Evolutionary conservation across 2,888 invertebrate genomes (phyloP), one percentile per base, ranked within the genome.

Genomic region (Aphodius granarius): DNA sequence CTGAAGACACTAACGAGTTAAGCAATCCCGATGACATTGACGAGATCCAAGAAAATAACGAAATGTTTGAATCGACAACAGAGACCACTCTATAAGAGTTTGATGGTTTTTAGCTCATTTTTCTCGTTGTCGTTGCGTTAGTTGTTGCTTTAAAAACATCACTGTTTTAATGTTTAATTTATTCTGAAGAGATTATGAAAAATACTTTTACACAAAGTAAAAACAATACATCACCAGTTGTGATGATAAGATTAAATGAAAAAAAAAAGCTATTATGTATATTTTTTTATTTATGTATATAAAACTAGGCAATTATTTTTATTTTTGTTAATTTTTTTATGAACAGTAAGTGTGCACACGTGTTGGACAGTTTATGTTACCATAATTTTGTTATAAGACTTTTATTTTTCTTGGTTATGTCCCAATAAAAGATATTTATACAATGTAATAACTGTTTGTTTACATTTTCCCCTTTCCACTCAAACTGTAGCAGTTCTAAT

Each of bases 1-100:
- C 85, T 3, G 87, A 87, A 81, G 85, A 86, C 73, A 18, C 68
- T 3, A 63, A 75, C 66, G 66, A 66, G 18, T 15, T 66, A 19
- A 19, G 16, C 2, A 21, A 73, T 22, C 19, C 64, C 0, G 19
- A 73, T 15, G 63, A 73, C 3, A 66, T 19, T 3, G 66, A 66
- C 43, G 43, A 43, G 13, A 43, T 43, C 6, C 9, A 6, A 43
- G 43, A 43, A 43, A 43, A 43, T 43, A 43, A 43, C 43, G 43
- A 43, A 43, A 43, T 43, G 43, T 43, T 43, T 3, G 43, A 43
- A 43, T 43, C 43, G 43, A 43, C 43, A 43, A 43, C 43, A 13
- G 43, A 43, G 13, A 43, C 43, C 6, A 43, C 43, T 2, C 3
- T 43, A 43, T 43, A 43, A 43, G n/a, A n/a, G n/a, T n/a, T 43